Evolutionary conservation across 2,888 invertebrate genomes (phyloP).

Genomic region (Drosophila niveifrons): DNA sequence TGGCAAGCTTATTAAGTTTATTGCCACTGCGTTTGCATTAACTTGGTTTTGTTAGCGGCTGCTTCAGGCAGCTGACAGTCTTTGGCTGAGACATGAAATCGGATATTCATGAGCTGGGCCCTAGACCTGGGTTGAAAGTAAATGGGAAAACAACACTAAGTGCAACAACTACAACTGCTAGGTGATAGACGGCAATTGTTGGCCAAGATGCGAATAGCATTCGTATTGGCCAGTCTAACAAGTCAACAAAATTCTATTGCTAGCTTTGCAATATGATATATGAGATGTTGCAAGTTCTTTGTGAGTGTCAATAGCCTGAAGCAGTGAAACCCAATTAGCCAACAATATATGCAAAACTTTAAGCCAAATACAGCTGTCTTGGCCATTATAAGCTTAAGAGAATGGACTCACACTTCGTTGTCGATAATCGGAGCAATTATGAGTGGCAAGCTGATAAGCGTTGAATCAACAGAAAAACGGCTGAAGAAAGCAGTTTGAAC

Average conservation of each 20-base stretch:
- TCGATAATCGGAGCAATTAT: constrained; percentile 37
- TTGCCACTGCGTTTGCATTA: constrained; percentile 49
- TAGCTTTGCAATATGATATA: constrained; percentile 20
- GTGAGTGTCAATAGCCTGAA: constrained; percentile 11
- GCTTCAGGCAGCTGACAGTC: constrained; percentile 34
- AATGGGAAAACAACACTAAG: constrained; percentile 32
- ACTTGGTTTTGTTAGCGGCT: constrained; percentile 37
- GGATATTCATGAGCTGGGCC: constrained; percentile 36
- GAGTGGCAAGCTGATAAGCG: constrained; percentile 42
- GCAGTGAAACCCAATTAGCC: constrained; percentile 1
- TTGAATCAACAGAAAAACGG: constrained; percentile 23
- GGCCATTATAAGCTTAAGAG: constrained; percentile 1
- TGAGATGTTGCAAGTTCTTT: constrained; percentile 18
- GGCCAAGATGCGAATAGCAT: constrained; percentile 6
- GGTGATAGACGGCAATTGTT: constrained; percentile 27
- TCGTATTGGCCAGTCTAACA: constrained; percentile 13
- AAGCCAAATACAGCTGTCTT: background rate
- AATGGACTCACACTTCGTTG: constrained; percentile 13
- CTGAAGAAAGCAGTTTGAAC: constrained; percentile 25
- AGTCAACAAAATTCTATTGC: background rate
- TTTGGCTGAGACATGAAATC: constrained; percentile 53
- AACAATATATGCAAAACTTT: background rate
- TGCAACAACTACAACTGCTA: constrained; percentile 40
- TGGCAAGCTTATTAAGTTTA: constrained; percentile 58
- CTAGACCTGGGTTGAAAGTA: constrained; percentile 25